Base-by-base conservation (phyloP, 1,140 invertebrate genomes). In the Drosophila oshimai region DNA sequence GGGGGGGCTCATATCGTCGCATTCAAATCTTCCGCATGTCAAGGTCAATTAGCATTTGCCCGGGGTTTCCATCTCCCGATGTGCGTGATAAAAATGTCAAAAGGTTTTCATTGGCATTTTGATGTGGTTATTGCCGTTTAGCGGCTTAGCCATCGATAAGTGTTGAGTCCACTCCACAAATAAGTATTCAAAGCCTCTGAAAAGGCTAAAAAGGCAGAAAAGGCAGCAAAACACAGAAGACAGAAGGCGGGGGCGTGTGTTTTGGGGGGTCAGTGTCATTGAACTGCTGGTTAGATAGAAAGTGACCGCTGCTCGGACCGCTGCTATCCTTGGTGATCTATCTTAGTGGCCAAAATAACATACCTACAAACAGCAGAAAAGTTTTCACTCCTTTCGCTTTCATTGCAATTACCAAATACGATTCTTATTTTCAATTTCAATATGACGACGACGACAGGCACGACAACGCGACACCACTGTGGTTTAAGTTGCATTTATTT, bases 341-440 rank as follows among this genome's bases (percentile, higher is more conserved):
- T 86, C 79, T 83, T 83, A 86, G 79, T 83, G 79, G 61, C 79
- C 80, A 86, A 83, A 83, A 83, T 34, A 69, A 45, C 62, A 69
- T 47, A 68, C 41, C 53, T 42, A 45, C 49, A 45, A 45, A 42
- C 67, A 36, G 44, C 71, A 53, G 72, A 65, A 74, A 74, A 46
- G 83, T 87, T 87, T 87, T 87, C 81, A 87, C 81, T 87, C 81
- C 81, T 87, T 87, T 87, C 81, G 81, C 81, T 87, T 87, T 87
- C 81, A 77, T 87, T 81, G 68, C 81, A 87, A 87, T 87, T 87
- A 87, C 81, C 81, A 87, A 87, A 87, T 87, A 87, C 81, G 81
- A 87, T 87, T 87, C 81, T 87, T 87, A 87, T 87, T 87, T 87
- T 87, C 81, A 88, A 87, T 87, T 87, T 87, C 81, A 87, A 87